phyloP scores from a whole-genome alignment of 2,888 invertebrate genomes.

The Phaonia tiefii region DNA sequence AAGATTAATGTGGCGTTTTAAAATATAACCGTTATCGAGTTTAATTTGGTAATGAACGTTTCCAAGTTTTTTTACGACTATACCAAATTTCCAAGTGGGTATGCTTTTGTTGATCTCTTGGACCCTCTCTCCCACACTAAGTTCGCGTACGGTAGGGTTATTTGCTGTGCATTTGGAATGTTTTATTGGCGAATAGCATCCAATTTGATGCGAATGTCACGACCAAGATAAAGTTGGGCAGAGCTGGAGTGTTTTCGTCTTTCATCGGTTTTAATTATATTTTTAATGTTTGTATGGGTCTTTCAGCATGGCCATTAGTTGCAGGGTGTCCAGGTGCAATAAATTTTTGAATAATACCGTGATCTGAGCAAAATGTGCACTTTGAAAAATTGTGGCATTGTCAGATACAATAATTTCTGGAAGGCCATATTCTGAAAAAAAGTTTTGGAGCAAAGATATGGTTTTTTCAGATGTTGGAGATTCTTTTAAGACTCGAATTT shows the following conservation, averaged over 20 bases:
- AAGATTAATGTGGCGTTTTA: too few species aligned
- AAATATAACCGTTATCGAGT: too few species aligned
- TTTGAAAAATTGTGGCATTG: slow-evolving; percentile 55
- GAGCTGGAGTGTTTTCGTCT: slow-evolving; percentile 36
- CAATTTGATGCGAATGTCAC: slow-evolving; percentile 41
- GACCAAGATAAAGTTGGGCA: slow-evolving; percentile 48
- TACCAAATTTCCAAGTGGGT: slow-evolving; percentile 46
- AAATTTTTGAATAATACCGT: slow-evolving; percentile 57
- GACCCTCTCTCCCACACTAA: slow-evolving; percentile 51
- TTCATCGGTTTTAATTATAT: slow-evolving; percentile 52
- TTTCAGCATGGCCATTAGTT: too few species aligned
- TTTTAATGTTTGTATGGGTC: slow-evolving; percentile 78
- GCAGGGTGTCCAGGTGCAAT: slow-evolving; percentile 58
- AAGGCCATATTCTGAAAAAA: too few species aligned
- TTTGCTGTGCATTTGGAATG: not conserved
- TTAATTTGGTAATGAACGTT: slow-evolving; percentile 49
- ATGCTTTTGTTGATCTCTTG: too few species aligned
- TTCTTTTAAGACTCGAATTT: slow-evolving; percentile 30
- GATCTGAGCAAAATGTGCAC: slow-evolving; percentile 33
- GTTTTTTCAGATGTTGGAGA: slow-evolving; percentile 52
- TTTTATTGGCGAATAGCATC: too few species aligned
- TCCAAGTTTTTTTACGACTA: slow-evolving; percentile 23
- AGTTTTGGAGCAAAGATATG: slow-evolving; percentile 45
- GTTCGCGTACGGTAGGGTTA: slow-evolving; percentile 22
- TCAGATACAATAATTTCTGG: too few species aligned